Evolutionary conservation across 2,113 vertebrate genomes (phyloP), one percentile per base, ranked within the genome.

Genomic region (Heliornis fulica): DNA sequence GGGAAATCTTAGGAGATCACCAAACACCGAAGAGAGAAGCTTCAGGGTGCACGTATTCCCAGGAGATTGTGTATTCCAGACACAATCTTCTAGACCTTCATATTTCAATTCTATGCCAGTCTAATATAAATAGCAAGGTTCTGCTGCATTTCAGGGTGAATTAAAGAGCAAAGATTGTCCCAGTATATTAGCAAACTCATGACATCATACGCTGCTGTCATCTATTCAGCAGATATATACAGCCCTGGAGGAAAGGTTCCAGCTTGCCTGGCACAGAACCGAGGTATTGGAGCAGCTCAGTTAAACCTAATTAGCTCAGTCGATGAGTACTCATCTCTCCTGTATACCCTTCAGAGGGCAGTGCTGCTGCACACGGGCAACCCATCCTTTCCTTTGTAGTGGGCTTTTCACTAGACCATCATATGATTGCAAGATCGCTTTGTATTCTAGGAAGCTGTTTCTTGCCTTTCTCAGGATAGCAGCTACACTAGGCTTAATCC

Each of bases 401-500:
- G n/a, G 3, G 20, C 28, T 36, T 34, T 16, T 25, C 9, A 20
- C 21, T 31, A 32, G 6, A 83, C 51, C 76, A 68, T 69, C 71
- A 77, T 0, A 23, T 28, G 15, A 50, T 83, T 50, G 31, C 36
- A 16, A 38, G 64, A 5, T 36, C 21, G 7, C 68, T 90, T 91
- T 91, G 76, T 90, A 88, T 93, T 94, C 93, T 89, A 92, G 86
- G 86, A 96, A 94, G 85, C 48, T 68, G 22, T 56, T 83, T 25
- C 60, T 69, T n/a, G 41, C 4, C 3, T 88, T 89, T 83, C 96
- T 64, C 72, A 31, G 61, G 59, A 48, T 79, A 77, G 83, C 94
- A 96, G 90, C 92, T 86, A 86, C 82, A 13, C 88, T 31, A 10
- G 22, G 38, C 90, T 89, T 29, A 60, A 86, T 90, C 83, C 90